Conservation (phyloP, 2,888 invertebrate species). For the Sinohyriopsis cumingii region DNA sequence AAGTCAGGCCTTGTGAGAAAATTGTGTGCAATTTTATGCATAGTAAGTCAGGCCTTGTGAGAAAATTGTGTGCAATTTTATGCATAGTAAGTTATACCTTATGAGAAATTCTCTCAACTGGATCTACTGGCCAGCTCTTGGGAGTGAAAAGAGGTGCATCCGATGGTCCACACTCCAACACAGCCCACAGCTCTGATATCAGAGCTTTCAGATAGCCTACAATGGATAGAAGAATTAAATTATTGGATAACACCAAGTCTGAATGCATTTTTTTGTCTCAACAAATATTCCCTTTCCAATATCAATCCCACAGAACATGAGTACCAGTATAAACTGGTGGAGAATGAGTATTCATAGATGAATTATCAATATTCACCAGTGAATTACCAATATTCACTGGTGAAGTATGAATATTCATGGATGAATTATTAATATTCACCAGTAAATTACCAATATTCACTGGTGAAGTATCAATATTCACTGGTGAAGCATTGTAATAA, state of each 20-base stretch:
- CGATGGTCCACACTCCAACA: conserved; percentile 65
- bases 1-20: too few species aligned
- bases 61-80: too few species aligned
- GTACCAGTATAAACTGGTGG: neutral
- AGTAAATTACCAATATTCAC: neutral
- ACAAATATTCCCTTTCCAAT: neutral
- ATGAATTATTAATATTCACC: too few species aligned
- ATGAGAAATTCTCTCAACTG: conserved; percentile 64
- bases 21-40: too few species aligned
- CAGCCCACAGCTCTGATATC: conserved; percentile 65
- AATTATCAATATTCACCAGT: too few species aligned
- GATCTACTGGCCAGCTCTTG: conserved; percentile 66
- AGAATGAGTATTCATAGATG: too few species aligned
- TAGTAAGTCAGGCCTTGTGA: too few species aligned
- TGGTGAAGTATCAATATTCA: neutral
- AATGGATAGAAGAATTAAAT: conserved; percentile 1
- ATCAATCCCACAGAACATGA: neutral
- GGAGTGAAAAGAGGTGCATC: conserved; percentile 65
- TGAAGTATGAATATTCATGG: too few species aligned
- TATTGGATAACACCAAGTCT: neutral
- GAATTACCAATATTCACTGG: neutral
- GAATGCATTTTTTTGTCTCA: neutral
- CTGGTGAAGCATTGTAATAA: neutral
- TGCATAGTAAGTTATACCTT: conserved; percentile 53
- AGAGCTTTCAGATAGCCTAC: conserved; percentile 63